Evolutionary conservation across 37 sponge, comb jelly and placozoan genomes (phyloP), one percentile per base, ranked within the genome.

Genomic region (Petrosia ficiformis): DNA sequence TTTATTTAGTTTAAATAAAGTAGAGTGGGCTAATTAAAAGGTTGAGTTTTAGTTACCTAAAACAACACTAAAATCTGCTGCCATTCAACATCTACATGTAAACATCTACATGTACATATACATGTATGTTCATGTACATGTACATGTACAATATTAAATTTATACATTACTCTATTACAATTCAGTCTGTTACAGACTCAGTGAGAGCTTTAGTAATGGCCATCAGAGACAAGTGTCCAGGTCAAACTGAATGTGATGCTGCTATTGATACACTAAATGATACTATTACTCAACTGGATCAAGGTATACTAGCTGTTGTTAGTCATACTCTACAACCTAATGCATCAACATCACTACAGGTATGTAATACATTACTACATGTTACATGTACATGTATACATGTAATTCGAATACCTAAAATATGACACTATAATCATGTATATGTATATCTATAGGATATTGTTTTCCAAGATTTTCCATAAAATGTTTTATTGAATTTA

Each of bases 201-300:
- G 82, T 97, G 31, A 89, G 67, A 70, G 69, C 70, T 2, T 80
- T 97, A 25, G 59, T 97, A 31, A 25, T 71, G 29, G 82, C 95
- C 22, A 86, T 97, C 40, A 80, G 84, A 39, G 77, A 38, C 44
- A 90, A 81, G 67, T 68, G 81, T 43, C 90, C 95, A 36, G 90
- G 98, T 6, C 98, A 97, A 79, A 84, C 83, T 63, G 95, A 94
- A 32, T 94, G 94, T 68, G 90, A 92, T 30, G 30, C 77, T 8
- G 95, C 98, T 39, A 81, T 97, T 39, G 95, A 92, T 24, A 64
- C 41, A 6, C 58, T 97, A 60, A 97, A 92, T 43, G 42, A 64
- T 19, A 80, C 86, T 39, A 83, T 92, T 59, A 92, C 57, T 34
- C 85, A 89, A 39, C 40, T 97, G 60, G 91, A 97, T 67, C 89